Evolutionary conservation across 37 sponge, comb jelly and placozoan species (phyloP), one percentile per base, ranked within the genome.

Genomic region (Diacarnus erythraeanus): DNA sequence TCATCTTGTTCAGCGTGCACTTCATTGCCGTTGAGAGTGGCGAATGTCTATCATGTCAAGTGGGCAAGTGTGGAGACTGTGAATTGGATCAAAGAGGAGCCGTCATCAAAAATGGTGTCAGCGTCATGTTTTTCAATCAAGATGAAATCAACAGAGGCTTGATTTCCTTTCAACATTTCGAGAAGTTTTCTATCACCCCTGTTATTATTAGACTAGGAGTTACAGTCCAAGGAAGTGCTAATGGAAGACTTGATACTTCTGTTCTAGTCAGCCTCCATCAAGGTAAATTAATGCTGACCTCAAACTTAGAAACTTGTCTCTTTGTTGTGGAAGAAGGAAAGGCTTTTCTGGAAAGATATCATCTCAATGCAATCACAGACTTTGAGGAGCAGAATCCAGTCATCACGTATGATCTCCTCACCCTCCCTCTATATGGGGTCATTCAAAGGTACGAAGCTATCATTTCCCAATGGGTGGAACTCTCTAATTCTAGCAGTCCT

Each of bases 311-410:
- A 12, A 36, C 33, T 3, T 80, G 80, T 60, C 69, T 87, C 26
- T 74, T 61, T 29, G 71, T 87, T 15, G 33, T 43, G 25, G 81
- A 76, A 42, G 77, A 69, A 2, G 57, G 60, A 2, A 41, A 0
- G 15, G 61, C 31, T 22, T 1, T 74, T 18, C 2, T 87, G 38
- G 23, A 57, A 23, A 2, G 81, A 38, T 21, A 40, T 9, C 57
- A 80, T 33, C 68, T 87, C 38, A 75, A 41, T 31, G 54, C 81
- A 26, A 47, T 60, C 69, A 87, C 81, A 12, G 47, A 75, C 63
- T 87, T 87, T 75, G 71, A 80, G 35, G 71, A 76, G 0, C 87
- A 87, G 61, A 60, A 70, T 0, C 87, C 87, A 0, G 44, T 41
- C 2, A 20, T 87, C 21, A 31, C 44, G 12, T 76, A 80, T 37